Evolutionary conservation across 2,113 vertebrate species (phyloP).

Genomic region (Thalassoma bifasciatum): DNA sequence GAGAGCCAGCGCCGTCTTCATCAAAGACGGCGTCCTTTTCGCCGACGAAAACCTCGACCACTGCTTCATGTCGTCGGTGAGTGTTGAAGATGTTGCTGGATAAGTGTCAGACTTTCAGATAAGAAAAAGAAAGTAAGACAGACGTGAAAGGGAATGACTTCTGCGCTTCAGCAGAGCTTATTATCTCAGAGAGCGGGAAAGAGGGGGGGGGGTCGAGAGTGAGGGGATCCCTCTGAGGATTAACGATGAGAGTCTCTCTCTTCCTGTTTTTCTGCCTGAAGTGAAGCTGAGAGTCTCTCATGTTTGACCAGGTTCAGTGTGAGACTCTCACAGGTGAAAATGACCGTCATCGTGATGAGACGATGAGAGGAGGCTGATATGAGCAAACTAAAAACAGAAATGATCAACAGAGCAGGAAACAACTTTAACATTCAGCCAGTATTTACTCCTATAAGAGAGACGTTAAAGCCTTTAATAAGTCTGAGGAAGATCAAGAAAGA

Average conservation of each 20-base stretch:
- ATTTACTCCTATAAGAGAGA: background rate
- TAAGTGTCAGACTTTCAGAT: no score
- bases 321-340: background rate
- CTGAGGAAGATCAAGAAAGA: no score
- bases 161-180: background rate
- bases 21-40: slow-evolving; percentile 87
- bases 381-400: no score
- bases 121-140: background rate
- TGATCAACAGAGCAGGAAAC: no score
- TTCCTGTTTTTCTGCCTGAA: slow-evolving; percentile 11
- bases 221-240: slow-evolving; percentile 6
- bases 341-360: background rate
- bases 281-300: slow-evolving; percentile 22
- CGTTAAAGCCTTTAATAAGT: no score
- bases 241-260: slow-evolving; percentile 11
- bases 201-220: background rate
- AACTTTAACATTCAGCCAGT: background rate
- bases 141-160: background rate
- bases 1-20: slow-evolving; percentile 84
- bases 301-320: slow-evolving; percentile 6
- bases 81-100: slow-evolving; percentile 37
- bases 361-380: background rate
- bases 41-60: slow-evolving; percentile 83
- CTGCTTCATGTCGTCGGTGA: slow-evolving; percentile 88
- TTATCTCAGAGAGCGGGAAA: background rate